These are phyloP conservation scores for Osmoderma eremita DNA, from an alignment of 2,888 invertebrate species.

Conservation along the genomic window DNA sequence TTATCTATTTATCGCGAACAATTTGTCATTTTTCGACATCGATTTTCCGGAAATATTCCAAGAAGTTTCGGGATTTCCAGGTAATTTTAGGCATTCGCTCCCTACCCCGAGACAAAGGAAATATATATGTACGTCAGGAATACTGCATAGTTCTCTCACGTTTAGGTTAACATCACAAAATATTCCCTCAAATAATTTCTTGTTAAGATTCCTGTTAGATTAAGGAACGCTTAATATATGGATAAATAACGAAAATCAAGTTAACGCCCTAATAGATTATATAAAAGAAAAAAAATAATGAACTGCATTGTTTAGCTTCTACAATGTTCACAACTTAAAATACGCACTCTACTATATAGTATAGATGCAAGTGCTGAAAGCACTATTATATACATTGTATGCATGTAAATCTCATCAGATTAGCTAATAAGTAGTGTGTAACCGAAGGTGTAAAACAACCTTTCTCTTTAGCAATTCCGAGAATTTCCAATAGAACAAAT, in stretches of 20 bases:
- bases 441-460: slow-evolving; percentile 4
- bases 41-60: slow-evolving; percentile 3
- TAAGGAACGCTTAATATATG: too few species aligned
- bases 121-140: background rate
- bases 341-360: too few species aligned
- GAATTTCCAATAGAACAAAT: slow-evolving; percentile 8
- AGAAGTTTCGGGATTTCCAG: background rate
- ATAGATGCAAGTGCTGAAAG: too few species aligned
- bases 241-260: too few species aligned
- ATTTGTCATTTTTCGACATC: slow-evolving; percentile 28
- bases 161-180: background rate
- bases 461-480: slow-evolving; percentile 16
- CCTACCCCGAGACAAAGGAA: background rate
- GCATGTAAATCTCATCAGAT: background rate
- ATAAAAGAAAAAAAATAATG: too few species aligned
- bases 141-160: background rate
- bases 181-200: background rate
- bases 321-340: too few species aligned
- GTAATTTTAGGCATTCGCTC: background rate
- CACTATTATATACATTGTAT: background rate
- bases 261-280: too few species aligned
- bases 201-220: background rate
- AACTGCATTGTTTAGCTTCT: too few species aligned
- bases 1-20: slow-evolving; percentile 18
- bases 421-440: background rate